These are phyloP conservation scores for Ammospiza caudacuta DNA, from an alignment of 2,113 vertebrate species.

Conservation along the genomic window DNA sequence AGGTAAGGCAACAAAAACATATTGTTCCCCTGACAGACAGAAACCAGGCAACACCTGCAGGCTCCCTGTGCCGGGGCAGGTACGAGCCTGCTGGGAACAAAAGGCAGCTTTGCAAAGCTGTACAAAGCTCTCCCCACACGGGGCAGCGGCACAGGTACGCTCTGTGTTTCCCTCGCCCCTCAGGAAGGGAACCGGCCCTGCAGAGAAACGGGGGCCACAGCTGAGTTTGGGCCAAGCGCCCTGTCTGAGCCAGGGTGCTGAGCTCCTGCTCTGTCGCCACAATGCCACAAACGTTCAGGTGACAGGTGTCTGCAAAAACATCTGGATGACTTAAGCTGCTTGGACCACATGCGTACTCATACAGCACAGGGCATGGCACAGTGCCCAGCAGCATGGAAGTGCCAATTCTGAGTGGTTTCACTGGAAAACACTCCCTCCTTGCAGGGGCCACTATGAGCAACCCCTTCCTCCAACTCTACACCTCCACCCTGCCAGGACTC, in stretches of 20 bases:
- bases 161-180: fast-evolving
- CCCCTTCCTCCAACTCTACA: neutral
- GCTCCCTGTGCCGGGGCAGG: neutral
- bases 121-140: neutral
- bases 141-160: neutral
- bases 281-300: neutral
- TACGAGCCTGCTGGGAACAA: constrained; percentile 14
- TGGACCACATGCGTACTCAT: neutral
- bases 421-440: neutral
- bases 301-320: neutral
- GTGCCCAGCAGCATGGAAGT: neutral
- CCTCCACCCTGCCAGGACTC: neutral
- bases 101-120: neutral
- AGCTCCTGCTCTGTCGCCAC: neutral
- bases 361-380: neutral
- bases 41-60: constrained; percentile 11
- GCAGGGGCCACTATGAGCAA: neutral
- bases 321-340: neutral
- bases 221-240: neutral
- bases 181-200: neutral
- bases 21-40: neutral
- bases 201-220: fast-evolving
- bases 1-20: neutral
- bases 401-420: fast-evolving
- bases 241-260: neutral